phyloP scores from a whole-genome alignment of 2,888 invertebrate species.

The Molanna angustata region DNA sequence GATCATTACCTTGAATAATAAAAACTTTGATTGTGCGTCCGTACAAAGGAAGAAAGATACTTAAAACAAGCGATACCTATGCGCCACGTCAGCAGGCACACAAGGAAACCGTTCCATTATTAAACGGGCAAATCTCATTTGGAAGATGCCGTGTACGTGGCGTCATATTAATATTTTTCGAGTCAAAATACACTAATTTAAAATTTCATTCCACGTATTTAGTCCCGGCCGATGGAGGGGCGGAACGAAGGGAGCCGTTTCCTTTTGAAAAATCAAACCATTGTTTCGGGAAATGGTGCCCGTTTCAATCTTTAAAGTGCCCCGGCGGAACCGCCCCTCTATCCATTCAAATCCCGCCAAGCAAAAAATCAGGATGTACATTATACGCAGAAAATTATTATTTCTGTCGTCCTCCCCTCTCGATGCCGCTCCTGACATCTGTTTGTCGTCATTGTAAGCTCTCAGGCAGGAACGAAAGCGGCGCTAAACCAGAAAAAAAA shows the following conservation, averaged over 20 bases:
- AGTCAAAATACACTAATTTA: neutral
- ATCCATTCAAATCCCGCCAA: constrained; percentile 1
- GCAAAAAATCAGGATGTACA: neutral
- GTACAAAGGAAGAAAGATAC: too few species aligned
- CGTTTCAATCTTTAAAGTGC: constrained; percentile 10
- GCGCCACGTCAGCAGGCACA: too few species aligned
- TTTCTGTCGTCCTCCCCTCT: constrained; percentile 1
- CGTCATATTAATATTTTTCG: too few species aligned
- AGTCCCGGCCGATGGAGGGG: neutral
- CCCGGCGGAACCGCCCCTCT: neutral
- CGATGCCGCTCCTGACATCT: constrained; percentile 8
- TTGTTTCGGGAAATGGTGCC: constrained; percentile 1
- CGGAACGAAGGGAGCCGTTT: too few species aligned
- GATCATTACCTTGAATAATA: too few species aligned
- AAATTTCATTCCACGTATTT: constrained; percentile 3
- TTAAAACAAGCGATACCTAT: too few species aligned
- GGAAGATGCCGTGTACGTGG: too few species aligned
- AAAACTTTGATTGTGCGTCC: too few species aligned
- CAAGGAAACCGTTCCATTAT: too few species aligned
- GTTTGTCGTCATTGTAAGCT: constrained; percentile 8
- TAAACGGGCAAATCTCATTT: too few species aligned
- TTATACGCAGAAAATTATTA: constrained; percentile 3
- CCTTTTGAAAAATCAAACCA: constrained; percentile 11
- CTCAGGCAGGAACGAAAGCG: too few species aligned
- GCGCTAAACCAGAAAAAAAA: too few species aligned